Evolutionary conservation across 2,113 vertebrate species (phyloP).

Genomic region (Tautogolabrus adspersus): DNA sequence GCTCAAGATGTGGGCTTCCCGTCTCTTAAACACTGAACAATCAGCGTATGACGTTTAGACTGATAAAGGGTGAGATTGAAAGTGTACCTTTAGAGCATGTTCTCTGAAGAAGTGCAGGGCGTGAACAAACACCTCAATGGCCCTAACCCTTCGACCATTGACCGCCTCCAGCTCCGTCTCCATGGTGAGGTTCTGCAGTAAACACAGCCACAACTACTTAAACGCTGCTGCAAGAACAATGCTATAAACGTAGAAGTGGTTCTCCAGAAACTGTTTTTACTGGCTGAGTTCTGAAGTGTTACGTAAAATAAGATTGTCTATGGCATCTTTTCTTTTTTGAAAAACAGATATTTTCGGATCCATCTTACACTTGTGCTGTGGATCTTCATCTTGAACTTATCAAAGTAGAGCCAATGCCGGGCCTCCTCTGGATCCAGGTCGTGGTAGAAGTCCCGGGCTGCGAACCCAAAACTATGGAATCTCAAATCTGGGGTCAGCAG

Average conservation of each 20-base stretch:
- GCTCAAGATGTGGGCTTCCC: neutral
- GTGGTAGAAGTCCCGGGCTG: constrained; percentile 93
- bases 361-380: constrained; percentile 90
- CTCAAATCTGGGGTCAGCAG: constrained; percentile 91
- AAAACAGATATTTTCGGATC: neutral
- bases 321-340: no score
- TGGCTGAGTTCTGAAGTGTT: no score
- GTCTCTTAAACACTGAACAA: no score
- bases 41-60: no score
- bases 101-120: constrained; percentile 93
- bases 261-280: no score
- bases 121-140: constrained; percentile 93
- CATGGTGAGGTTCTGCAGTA: constrained; percentile 86
- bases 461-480: constrained; percentile 97
- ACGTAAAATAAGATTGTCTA: no score
- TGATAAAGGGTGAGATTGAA: no score
- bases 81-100: constrained; percentile 90
- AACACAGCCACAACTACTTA: constrained; percentile 37
- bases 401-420: constrained; percentile 94
- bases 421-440: constrained; percentile 96
- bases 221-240: neutral
- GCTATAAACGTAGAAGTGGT: no score
- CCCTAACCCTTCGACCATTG: constrained; percentile 88
- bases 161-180: constrained; percentile 92
- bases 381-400: constrained; percentile 99